phyloP scores from a whole-genome alignment of 2,797 vertebrate genomes.

The Xenops minutus region DNA sequence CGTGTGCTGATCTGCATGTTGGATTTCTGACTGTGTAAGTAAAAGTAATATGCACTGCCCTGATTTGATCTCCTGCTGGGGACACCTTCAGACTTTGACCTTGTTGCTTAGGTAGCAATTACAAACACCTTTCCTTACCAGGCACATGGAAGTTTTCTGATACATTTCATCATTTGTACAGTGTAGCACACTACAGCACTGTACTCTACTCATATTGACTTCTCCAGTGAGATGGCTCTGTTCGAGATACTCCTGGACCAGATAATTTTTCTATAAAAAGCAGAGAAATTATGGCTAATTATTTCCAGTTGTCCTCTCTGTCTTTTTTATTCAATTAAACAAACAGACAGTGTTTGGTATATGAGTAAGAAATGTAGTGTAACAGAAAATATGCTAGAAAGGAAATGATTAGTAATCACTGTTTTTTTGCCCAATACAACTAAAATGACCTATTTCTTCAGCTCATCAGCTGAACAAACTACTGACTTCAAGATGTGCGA shows the following conservation, averaged over 20 bases:
- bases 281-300: slow-evolving; percentile 4
- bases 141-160: background rate
- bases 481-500: slow-evolving; percentile 21
- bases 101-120: background rate
- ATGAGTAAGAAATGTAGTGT: slow-evolving; percentile 54
- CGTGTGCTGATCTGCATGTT: background rate
- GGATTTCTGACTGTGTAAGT: background rate
- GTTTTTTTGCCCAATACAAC: slow-evolving; percentile 26
- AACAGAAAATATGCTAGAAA: slow-evolving; percentile 59
- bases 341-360: slow-evolving; percentile 55
- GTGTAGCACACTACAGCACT: background rate
- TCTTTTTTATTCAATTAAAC: slow-evolving; percentile 25
- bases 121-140: background rate
- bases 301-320: slow-evolving; percentile 29
- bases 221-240: background rate
- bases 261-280: background rate
- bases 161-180: background rate
- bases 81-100: background rate
- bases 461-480: slow-evolving; percentile 52
- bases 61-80: background rate
- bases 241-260: background rate
- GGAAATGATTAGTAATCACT: slow-evolving; percentile 52
- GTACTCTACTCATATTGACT: background rate
- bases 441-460: slow-evolving; percentile 44
- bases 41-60: background rate